phyloP scores from a whole-genome alignment of 2,888 invertebrate genomes.

The Tanytarsus gracilentus region DNA sequence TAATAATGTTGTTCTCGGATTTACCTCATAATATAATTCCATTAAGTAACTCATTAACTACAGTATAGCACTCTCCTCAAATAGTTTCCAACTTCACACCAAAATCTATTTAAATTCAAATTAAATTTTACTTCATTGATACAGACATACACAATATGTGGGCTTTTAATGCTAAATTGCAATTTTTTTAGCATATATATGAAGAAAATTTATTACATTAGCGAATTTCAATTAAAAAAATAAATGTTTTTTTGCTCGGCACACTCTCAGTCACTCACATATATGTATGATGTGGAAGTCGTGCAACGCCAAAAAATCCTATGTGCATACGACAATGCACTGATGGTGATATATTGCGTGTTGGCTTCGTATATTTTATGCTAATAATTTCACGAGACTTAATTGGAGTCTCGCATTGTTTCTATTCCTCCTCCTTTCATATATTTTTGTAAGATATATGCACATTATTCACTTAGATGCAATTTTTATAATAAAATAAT shows the following conservation, averaged over 20 bases:
- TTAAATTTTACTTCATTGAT: neutral
- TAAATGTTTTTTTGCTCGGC: no score
- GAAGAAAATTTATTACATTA: constrained; percentile 4
- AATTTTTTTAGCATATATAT: no score
- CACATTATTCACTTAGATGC: no score
- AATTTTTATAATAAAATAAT: no score
- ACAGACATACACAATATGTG: neutral
- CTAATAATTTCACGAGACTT: constrained; percentile 7
- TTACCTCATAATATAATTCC: no score
- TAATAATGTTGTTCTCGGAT: no score
- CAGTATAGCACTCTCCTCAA: no score
- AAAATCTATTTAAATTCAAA: constrained; percentile 15
- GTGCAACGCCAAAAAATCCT: neutral
- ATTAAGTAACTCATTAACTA: no score
- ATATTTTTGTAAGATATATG: no score
- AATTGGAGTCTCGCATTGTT: constrained; percentile 3
- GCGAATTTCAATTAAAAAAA: constrained; percentile 1
- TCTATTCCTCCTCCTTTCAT: neutral
- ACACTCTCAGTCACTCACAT: no score
- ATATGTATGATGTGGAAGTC: no score
- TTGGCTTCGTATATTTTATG: constrained; percentile 3
- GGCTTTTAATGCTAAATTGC: neutral
- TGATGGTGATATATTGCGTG: constrained; percentile 12
- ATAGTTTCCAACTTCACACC: no score
- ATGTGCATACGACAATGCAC: neutral